A percentile compares a stretch with the other conserved stretches of the same genome.
phyloP scores from a whole-genome alignment of 2,797 vertebrate genomes.

The Thalassophryne amazonica region DNA sequence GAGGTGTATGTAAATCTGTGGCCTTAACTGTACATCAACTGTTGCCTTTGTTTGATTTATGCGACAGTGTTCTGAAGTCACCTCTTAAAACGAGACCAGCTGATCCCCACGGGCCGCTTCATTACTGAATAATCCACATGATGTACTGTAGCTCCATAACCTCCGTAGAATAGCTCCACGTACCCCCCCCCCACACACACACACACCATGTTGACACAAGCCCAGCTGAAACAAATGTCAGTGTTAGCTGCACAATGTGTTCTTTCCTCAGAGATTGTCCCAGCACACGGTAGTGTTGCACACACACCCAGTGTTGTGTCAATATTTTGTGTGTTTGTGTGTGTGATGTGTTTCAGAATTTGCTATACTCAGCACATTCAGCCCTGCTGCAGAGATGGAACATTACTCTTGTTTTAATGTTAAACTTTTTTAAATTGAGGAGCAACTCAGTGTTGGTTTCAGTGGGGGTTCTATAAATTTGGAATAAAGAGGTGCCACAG shows the following conservation, averaged over 20 bases:
- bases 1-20: no score
- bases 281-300: background rate
- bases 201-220: constrained; percentile 4
- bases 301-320: background rate
- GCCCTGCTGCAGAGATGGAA: constrained; percentile 3
- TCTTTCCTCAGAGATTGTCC: constrained; percentile 5
- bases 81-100: constrained; percentile 35
- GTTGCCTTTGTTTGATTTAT: constrained; percentile 39
- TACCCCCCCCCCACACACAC: constrained; percentile 2
- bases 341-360: constrained; percentile 2
- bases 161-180: constrained; percentile 26
- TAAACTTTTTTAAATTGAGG: background rate
- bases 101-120: constrained; percentile 47
- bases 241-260: constrained; percentile 4
- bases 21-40: no score
- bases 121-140: constrained; percentile 48
- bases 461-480: no score
- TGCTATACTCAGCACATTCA: constrained; percentile 17
- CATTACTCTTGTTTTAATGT: background rate
- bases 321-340: background rate
- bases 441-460: background rate
- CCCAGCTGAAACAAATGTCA: constrained; percentile 2
- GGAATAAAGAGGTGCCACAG: no score
- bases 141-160: constrained; percentile 9
- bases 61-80: constrained; percentile 20